Evolutionary conservation across 1,140 invertebrate genomes (phyloP), one percentile per base, ranked within the genome.

Genomic region (Meloidogyne floridensis): DNA sequence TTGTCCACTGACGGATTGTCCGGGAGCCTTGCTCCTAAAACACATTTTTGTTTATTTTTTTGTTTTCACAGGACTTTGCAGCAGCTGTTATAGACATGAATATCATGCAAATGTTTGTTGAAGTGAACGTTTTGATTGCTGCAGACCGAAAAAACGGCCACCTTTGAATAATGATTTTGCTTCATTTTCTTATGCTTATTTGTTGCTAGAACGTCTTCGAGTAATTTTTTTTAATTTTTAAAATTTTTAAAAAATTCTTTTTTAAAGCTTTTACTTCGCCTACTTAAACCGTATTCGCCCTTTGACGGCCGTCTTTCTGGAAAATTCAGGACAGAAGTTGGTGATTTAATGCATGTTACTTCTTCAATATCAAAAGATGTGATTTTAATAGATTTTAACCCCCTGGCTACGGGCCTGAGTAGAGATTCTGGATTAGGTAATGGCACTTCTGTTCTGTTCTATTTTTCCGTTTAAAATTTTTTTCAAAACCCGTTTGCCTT

Each of bases 261-360:
- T 65, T 13, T 81, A 51, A 53, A 81, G 80, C 76, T 81, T 42
- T 13, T 47, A 78, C 80, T 81, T n/a, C 72, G 43, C 18, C 80
- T 78, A 18, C 43, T 59, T 32, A n/a, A 72, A 32, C 78, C 78
- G 9, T 80, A 80, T 72, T 80, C 78, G 20, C 43, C 32, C 15
- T 43, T 74, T 56, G 54, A 79, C 11, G 32, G 54, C 0, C 11
- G 8, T 3, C 10, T 79, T 20, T 74, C 20, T 71, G 32, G 43
- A 15, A 53, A 70, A 51, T 70, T 15, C 4, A 79, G 18, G 4
- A 54, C 65, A 1, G 77, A 47, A 13, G 32, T 56, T 10, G 32
- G 47, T 56, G 9, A 51, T 32, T n/a, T 59, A 8, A 69, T 42
- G 32, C 75, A 77, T 51, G n/a, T 18, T 56, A 15, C 9, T 20